phyloP scores from a whole-genome alignment of 2,797 vertebrate genomes.

The Lates japonicus region DNA sequence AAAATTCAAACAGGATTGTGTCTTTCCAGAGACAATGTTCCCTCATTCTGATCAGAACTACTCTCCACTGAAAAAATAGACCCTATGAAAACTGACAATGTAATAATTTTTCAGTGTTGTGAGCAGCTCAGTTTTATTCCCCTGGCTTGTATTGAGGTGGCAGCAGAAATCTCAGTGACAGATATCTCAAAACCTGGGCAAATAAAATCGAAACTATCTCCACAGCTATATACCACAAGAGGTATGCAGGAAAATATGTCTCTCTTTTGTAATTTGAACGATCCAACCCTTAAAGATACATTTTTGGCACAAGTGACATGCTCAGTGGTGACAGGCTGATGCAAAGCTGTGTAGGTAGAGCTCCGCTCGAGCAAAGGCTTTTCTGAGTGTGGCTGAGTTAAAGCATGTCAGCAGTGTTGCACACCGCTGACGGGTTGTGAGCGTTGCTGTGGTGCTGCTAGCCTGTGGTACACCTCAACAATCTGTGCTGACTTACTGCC shows the following conservation, averaged over 20 bases:
- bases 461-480: constrained; percentile 81
- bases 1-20: background rate
- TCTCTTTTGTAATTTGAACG: background rate
- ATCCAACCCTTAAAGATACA: background rate
- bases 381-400: constrained; percentile 44
- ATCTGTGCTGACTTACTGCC: constrained; percentile 74
- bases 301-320: constrained; percentile 10
- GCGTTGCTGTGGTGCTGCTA: constrained; percentile 66
- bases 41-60: background rate
- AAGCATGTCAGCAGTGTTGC: constrained; percentile 60
- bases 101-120: background rate
- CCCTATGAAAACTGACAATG: background rate
- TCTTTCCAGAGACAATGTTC: background rate
- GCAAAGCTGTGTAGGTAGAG: constrained; percentile 16
- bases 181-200: background rate
- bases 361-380: constrained; percentile 27
- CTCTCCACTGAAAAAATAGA: background rate
- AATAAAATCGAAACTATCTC: background rate
- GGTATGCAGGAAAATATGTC: background rate
- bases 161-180: background rate
- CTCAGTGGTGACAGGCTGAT: constrained; percentile 15
- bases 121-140: background rate
- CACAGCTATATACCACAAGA: background rate
- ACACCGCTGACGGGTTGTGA: constrained; percentile 58
- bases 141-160: background rate